Conservation (phyloP, 2,113 vertebrate species). For the Colinus virginianus region DNA sequence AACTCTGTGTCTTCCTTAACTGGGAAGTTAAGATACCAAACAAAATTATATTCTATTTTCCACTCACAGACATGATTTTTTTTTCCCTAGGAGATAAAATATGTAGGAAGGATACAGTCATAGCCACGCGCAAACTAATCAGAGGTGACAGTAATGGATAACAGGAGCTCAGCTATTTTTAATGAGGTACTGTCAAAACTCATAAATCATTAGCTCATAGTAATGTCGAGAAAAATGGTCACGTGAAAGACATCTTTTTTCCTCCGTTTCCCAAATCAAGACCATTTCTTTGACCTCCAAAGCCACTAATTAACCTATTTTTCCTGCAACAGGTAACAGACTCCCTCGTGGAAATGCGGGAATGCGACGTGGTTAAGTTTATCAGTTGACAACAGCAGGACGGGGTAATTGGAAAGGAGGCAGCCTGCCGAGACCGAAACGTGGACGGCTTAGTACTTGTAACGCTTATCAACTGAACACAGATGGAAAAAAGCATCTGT, state of each 20-base stretch:
- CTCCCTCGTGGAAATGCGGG: background rate
- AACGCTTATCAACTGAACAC: slow-evolving; percentile 17
- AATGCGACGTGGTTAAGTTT: background rate
- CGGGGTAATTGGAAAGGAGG: slow-evolving; percentile 1
- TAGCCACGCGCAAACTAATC: slow-evolving; percentile 11
- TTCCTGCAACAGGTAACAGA: background rate
- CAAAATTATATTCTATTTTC: background rate
- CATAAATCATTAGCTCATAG: slow-evolving; percentile 18
- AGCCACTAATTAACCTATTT: slow-evolving; percentile 34
- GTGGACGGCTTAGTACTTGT: background rate
- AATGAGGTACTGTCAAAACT: slow-evolving; percentile 20
- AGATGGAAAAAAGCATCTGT: background rate
- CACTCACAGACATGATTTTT: background rate
- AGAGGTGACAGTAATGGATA: slow-evolving; percentile 44
- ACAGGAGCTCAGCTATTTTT: slow-evolving; percentile 25
- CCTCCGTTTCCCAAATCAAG: background rate
- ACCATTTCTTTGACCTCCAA: background rate
- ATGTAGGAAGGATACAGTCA: background rate
- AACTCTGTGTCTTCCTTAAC: background rate
- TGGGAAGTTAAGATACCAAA: background rate
- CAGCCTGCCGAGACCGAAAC: background rate
- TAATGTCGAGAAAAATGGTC: background rate
- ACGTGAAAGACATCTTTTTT: background rate
- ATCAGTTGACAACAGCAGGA: slow-evolving; percentile 34
- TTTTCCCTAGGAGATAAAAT: slow-evolving; percentile 28